Evolutionary conservation across 2,888 invertebrate genomes (phyloP).

Genomic region (Plagodis pulveraria): DNA sequence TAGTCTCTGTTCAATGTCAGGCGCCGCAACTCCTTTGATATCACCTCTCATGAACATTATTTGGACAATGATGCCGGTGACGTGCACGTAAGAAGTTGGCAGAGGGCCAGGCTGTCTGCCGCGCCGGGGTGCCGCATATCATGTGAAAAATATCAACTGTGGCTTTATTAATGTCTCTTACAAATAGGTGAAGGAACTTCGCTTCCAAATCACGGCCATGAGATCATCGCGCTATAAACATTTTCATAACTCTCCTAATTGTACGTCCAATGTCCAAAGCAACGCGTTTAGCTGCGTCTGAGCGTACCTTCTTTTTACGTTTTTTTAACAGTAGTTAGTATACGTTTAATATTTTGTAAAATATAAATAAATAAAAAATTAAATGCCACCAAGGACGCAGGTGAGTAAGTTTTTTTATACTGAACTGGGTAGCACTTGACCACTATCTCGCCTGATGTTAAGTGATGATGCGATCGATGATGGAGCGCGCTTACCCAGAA

Average conservation of each 20-base stretch:
- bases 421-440: too few relatives aligned
- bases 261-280: too few relatives aligned
- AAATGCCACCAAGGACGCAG: too few relatives aligned
- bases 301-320: too few relatives aligned
- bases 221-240: slow-evolving; percentile 21
- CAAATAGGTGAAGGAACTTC: slow-evolving; percentile 37
- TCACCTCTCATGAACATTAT: slow-evolving; percentile 32
- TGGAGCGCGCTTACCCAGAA: too few relatives aligned
- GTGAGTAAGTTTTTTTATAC: too few relatives aligned
- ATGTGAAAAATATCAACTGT: slow-evolving; percentile 32
- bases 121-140: slow-evolving; percentile 21
- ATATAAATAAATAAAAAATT: too few relatives aligned
- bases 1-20: slow-evolving; percentile 29
- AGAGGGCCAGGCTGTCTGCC: slow-evolving; percentile 36
- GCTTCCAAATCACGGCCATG: slow-evolving; percentile 9
- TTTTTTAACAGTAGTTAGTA: too few relatives aligned
- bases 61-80: slow-evolving; percentile 36
- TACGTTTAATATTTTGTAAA: too few relatives aligned
- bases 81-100: slow-evolving; percentile 31
- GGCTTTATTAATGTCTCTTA: slow-evolving; percentile 30
- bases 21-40: slow-evolving; percentile 33
- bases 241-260: slow-evolving; percentile 3
- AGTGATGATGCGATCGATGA: too few relatives aligned
- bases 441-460: too few relatives aligned
- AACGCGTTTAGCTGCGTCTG: too few relatives aligned